phyloP scores from a whole-genome alignment of 2,113 vertebrate species.

The Rhipidura dahli region DNA sequence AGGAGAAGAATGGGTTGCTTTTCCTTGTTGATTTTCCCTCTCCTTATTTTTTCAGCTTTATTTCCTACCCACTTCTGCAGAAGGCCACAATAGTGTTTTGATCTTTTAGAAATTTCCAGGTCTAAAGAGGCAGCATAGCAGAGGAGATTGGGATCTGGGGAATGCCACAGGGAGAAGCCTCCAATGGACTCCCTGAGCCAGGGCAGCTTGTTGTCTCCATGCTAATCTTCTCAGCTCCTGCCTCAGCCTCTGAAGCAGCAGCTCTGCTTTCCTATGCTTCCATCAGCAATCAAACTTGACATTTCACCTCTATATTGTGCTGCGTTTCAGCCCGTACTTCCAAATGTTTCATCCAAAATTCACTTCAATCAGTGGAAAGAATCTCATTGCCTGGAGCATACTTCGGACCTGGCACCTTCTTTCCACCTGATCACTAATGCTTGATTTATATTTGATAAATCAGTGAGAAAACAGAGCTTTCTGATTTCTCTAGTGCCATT shows the following conservation, averaged over 20 bases:
- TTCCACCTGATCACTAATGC: neutral
- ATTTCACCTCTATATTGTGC: neutral
- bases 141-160: neutral
- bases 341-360: neutral
- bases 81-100: neutral
- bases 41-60: neutral
- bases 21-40: neutral
- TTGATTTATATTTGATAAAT: neutral
- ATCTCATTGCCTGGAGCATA: neutral
- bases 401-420: neutral
- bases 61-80: neutral
- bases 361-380: neutral
- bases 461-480: neutral
- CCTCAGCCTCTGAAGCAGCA: neutral
- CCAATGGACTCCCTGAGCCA: neutral
- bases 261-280: conserved; percentile 3
- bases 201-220: neutral
- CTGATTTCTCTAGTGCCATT: neutral
- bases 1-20: neutral
- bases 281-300: conserved; percentile 23
- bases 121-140: fast-evolving
- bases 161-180: neutral
- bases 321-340: neutral
- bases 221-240: conserved; percentile 27
- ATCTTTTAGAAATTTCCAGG: neutral